Evolutionary conservation across 2,888 invertebrate species (phyloP).

Genomic region (Dryococelus australis): DNA sequence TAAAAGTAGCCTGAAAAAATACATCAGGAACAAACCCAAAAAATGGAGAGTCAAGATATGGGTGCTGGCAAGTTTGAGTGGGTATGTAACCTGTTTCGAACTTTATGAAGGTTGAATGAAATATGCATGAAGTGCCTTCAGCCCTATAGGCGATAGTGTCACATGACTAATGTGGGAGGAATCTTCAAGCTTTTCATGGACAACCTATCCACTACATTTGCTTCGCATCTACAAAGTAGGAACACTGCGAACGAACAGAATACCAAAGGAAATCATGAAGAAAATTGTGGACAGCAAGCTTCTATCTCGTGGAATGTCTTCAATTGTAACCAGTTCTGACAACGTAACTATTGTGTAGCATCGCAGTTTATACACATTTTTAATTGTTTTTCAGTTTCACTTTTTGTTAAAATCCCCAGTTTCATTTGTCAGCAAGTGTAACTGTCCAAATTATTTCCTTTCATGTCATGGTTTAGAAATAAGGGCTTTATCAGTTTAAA

Average conservation of each 20-base stretch:
- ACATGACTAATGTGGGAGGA: neutral
- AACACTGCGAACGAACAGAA: neutral
- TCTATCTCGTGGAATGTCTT: neutral
- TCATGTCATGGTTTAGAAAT: too few relatives aligned
- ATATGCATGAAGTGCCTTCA: neutral
- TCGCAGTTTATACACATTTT: too few relatives aligned
- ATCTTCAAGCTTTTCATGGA: neutral
- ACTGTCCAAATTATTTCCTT: too few relatives aligned
- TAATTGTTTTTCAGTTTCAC: too few relatives aligned
- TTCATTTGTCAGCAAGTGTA: too few relatives aligned
- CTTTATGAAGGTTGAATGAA: neutral
- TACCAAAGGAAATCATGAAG: neutral
- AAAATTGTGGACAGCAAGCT: neutral
- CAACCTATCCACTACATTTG: neutral
- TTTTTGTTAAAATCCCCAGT: too few relatives aligned
- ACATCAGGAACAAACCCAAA: neutral
- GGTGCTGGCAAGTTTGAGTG: neutral
- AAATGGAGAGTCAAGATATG: neutral
- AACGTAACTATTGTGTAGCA: constrained; percentile 43
- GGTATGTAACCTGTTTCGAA: neutral
- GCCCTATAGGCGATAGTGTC: neutral
- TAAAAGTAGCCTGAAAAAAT: neutral
- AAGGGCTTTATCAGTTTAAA: too few relatives aligned
- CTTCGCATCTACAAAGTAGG: neutral
- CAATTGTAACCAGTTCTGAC: constrained; percentile 35